Evolutionary conservation across 2,797 vertebrate genomes (phyloP).

Genomic region (Halcyon chelicuti): DNA sequence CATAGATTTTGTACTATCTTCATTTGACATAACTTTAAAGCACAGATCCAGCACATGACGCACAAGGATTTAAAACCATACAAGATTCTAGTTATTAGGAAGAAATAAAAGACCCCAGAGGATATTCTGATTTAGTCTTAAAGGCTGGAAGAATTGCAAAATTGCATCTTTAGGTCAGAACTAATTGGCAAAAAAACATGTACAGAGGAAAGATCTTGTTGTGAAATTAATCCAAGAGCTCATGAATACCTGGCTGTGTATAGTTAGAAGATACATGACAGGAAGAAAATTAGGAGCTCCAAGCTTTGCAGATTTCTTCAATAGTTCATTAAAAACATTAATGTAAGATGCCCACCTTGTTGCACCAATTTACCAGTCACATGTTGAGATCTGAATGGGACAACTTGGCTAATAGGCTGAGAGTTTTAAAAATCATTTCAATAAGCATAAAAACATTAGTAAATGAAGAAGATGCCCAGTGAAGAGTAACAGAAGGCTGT

Average conservation of each 20-base stretch:
- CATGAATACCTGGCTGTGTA: neutral
- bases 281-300: neutral
- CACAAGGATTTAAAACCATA: neutral
- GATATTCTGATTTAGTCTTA: neutral
- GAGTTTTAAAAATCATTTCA: neutral
- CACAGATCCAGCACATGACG: neutral
- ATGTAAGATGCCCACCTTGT: neutral
- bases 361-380: neutral
- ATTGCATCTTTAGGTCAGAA: neutral
- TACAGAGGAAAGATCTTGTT: neutral
- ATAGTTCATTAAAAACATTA: neutral
- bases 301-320: neutral
- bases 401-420: neutral
- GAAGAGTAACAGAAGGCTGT: neutral
- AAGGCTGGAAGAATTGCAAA: neutral
- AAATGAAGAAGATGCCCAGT: neutral
- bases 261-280: neutral
- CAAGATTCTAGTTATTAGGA: neutral
- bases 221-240: slow-evolving; percentile 9
- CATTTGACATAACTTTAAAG: neutral
- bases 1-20: neutral
- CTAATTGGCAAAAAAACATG: neutral
- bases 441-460: neutral
- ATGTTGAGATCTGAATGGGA: neutral
- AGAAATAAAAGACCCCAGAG: neutral